A percentile compares a stretch with the other conserved stretches of the same genome.
These are phyloP conservation scores for Anniella stebbinsi DNA, from an alignment of 2,797 vertebrate genomes.

Conservation along the genomic window DNA sequence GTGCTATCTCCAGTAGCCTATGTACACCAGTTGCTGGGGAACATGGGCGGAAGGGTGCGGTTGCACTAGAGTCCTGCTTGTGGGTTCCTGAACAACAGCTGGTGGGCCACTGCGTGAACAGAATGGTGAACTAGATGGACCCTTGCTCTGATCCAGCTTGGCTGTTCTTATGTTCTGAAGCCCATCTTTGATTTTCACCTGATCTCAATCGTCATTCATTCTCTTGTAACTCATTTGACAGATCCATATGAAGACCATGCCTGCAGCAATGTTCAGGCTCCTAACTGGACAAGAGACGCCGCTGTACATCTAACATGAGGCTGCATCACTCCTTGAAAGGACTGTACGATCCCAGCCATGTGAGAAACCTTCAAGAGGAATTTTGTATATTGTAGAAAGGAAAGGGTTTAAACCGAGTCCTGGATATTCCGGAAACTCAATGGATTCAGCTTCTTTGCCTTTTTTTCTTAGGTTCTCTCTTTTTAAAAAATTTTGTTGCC, in stretches of 20 bases:
- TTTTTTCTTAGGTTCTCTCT: conserved; percentile 50
- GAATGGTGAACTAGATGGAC: too few relatives aligned
- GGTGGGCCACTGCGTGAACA: too few relatives aligned
- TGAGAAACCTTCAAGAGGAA: conserved; percentile 50
- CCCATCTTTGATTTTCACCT: neutral
- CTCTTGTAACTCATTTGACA: conserved; percentile 71
- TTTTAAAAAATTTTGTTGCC: conserved; percentile 66
- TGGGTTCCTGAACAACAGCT: too few relatives aligned
- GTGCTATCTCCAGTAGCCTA: too few relatives aligned
- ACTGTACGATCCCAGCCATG: conserved; percentile 53
- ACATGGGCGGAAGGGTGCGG: too few relatives aligned
- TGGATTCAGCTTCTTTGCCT: conserved; percentile 70
- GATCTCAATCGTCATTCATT: neutral
- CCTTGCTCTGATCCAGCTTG: too few relatives aligned
- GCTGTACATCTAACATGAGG: conserved; percentile 90
- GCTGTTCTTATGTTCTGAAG: too few relatives aligned
- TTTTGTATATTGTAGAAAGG: conserved; percentile 70
- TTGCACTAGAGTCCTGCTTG: too few relatives aligned
- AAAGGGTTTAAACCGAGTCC: conserved; percentile 62
- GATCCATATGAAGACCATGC: conserved; percentile 99
- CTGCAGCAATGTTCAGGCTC: conserved; percentile 98
- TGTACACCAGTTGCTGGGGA: too few relatives aligned
- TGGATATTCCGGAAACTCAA: conserved; percentile 56
- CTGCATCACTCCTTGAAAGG: conserved; percentile 41
- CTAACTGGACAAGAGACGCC: conserved; percentile 98